Percentiles rank a stretch among this genome's conserved stretches.
Evolutionary conservation across 2,113 vertebrate genomes (phyloP).

Genomic region (Romanogobio albipinnatus): DNA sequence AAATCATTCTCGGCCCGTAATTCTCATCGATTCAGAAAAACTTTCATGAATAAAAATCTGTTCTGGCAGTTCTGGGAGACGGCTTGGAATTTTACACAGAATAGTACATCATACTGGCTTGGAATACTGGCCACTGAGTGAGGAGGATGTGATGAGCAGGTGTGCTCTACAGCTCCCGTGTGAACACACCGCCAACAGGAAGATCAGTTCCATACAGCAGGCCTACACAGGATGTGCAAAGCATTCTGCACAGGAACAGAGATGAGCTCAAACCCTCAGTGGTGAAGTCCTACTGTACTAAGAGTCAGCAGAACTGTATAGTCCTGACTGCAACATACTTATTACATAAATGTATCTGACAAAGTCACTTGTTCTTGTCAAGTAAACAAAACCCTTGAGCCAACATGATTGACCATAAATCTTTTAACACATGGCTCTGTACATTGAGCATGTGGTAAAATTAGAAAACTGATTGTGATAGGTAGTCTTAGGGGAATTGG

Average conservation of each 20-base stretch:
- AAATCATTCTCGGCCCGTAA: too few species aligned
- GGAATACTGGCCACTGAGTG: not conserved
- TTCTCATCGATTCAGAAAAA: not conserved
- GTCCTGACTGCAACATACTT: not conserved
- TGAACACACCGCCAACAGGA: constrained; percentile 49
- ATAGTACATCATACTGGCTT: constrained; percentile 8
- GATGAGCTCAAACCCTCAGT: constrained; percentile 23
- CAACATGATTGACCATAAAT: constrained; percentile 12
- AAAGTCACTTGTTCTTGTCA: constrained; percentile 7
- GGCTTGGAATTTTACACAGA: not conserved
- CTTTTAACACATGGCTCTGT: constrained; percentile 37
- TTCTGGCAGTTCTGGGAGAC: not conserved
- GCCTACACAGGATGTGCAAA: constrained; percentile 55
- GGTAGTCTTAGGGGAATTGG: constrained; percentile 2
- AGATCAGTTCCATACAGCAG: constrained; percentile 44
- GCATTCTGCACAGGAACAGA: constrained; percentile 49
- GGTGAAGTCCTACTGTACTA: too few species aligned
- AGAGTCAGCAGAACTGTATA: not conserved
- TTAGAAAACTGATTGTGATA: constrained; percentile 31
- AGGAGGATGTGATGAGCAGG: constrained; percentile 57
- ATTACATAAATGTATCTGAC: constrained; percentile 1
- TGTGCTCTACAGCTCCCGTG: constrained; percentile 54
- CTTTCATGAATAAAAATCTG: not conserved
- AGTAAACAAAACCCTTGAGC: constrained; percentile 18
- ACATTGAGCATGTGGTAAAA: not conserved